These are phyloP conservation scores for Eumerus sabulonum DNA, from an alignment of 2,888 invertebrate species.

Conservation along the genomic window DNA sequence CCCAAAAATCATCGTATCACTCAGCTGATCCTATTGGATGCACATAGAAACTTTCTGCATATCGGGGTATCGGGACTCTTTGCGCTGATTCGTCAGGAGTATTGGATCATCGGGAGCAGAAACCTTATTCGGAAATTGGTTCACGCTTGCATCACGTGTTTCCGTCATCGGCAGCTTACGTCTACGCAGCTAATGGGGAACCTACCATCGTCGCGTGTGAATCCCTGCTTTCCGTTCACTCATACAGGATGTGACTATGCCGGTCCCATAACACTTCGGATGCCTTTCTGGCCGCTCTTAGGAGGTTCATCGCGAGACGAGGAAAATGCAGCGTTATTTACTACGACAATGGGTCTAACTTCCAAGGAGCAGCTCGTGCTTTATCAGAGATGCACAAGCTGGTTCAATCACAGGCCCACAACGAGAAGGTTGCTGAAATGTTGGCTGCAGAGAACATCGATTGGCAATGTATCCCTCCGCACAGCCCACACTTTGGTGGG, in stretches of 20 bases:
- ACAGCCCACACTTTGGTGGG: conserved; percentile 9
- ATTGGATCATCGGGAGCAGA: conserved; percentile 24
- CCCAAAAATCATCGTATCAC: conserved; percentile 32
- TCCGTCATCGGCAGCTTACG: conserved; percentile 25
- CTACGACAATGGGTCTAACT: conserved; percentile 10
- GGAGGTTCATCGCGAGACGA: conserved; percentile 4
- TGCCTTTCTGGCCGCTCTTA: not conserved
- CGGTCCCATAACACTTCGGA: not conserved
- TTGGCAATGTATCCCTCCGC: conserved; percentile 6
- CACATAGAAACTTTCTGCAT: conserved; percentile 11
- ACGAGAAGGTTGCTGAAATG: conserved; percentile 14
- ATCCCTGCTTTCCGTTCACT: conserved; percentile 1
- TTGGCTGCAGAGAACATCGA: conserved; percentile 6
- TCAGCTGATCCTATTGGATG: conserved; percentile 26
- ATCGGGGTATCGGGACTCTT: conserved; percentile 20
- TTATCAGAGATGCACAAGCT: conserved; percentile 3
- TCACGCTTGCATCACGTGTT: conserved; percentile 32
- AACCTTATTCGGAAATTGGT: conserved; percentile 36
- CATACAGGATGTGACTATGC: conserved; percentile 7
- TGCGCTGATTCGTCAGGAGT: conserved; percentile 16
- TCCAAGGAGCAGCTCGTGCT: conserved; percentile 7
- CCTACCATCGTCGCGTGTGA: conserved; percentile 12
- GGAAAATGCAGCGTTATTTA: conserved; percentile 14
- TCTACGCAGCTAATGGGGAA: conserved; percentile 37
- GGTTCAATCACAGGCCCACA: conserved; percentile 7